phyloP scores from a whole-genome alignment of 2,113 vertebrate species.

The Silurus asotus region DNA sequence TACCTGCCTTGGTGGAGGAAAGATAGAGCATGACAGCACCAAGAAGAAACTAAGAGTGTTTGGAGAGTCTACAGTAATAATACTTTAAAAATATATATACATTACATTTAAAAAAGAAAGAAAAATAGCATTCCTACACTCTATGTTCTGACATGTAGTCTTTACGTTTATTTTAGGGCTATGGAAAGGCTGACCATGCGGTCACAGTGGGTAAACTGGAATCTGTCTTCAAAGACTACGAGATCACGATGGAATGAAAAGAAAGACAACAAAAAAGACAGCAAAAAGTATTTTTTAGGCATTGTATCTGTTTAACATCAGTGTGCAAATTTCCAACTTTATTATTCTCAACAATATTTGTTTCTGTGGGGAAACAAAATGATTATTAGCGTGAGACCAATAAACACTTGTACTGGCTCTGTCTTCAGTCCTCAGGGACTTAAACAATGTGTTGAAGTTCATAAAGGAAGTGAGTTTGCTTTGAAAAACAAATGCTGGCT shows the following conservation, averaged over 20 bases:
- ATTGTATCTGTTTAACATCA: not conserved
- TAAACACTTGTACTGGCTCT: not conserved
- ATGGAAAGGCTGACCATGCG: conserved; percentile 87
- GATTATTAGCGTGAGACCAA: not conserved
- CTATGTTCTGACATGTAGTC: conserved; percentile 8
- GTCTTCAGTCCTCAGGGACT: not conserved
- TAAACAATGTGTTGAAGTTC: conserved; percentile 45
- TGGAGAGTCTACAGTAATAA: conserved; percentile 85
- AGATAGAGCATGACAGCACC: conserved; percentile 83
- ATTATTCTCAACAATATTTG: not conserved
- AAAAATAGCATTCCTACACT: not conserved
- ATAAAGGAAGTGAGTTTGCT: conserved; percentile 58
- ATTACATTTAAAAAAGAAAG: not conserved
- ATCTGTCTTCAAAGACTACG: conserved; percentile 76
- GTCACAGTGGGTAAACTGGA: conserved; percentile 82
- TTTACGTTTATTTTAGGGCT: conserved; percentile 71
- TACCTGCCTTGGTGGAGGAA: conserved; percentile 85
- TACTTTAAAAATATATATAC: not conserved
- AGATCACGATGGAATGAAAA: conserved; percentile 81
- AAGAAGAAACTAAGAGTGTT: conserved; percentile 84
- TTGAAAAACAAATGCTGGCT: conserved; percentile 59
- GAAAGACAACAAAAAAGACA: conserved; percentile 71
- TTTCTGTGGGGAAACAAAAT: not conserved
- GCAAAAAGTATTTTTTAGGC: not conserved
- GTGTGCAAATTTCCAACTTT: not conserved